These are phyloP conservation scores for Neolamprologus cancellatus DNA, from an alignment of 2,113 vertebrate species.

Conservation along the genomic window DNA sequence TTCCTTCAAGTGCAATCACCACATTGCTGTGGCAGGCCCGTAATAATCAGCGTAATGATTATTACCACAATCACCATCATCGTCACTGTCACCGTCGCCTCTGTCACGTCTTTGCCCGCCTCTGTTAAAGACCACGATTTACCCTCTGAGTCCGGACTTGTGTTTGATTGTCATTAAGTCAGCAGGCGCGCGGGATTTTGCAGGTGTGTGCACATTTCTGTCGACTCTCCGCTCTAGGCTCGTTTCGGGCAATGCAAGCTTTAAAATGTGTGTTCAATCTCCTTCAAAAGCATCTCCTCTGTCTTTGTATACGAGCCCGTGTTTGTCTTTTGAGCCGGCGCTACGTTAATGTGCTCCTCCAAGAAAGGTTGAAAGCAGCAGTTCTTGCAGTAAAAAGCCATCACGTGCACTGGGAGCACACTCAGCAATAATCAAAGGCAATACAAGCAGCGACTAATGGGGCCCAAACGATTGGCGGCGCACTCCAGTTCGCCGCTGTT, in stretches of 20 bases:
- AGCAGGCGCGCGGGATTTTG: not conserved
- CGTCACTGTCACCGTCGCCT: conserved; percentile 27
- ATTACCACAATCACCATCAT: conserved; percentile 54
- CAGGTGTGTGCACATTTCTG: not conserved
- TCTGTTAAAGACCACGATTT: not conserved
- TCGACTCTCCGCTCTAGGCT: not conserved
- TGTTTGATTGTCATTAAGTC: not conserved
- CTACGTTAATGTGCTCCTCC: conserved; percentile 8
- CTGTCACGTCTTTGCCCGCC: conserved; percentile 2
- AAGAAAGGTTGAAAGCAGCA: conserved; percentile 41
- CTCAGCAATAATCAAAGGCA: conserved; percentile 63
- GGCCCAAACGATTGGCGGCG: conserved; percentile 49
- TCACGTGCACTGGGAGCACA: conserved; percentile 33
- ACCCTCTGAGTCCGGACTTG: not conserved
- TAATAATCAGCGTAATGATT: conserved; percentile 53
- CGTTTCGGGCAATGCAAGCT: conserved; percentile 1
- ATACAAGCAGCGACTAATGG: conserved; percentile 51
- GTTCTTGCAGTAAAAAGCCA: conserved; percentile 51
- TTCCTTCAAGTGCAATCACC: conserved; percentile 27
- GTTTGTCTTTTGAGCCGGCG: not conserved
- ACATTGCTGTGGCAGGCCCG: conserved; percentile 28
- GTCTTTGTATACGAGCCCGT: not conserved
- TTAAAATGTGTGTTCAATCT: conserved; percentile 20
- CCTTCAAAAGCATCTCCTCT: not conserved
- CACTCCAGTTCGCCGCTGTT: conserved; percentile 47